A percentile compares a stretch with the other conserved stretches of the same genome.
Conservation (phyloP, 2,888 invertebrate genomes). For the Meghimatium bilineatum region DNA sequence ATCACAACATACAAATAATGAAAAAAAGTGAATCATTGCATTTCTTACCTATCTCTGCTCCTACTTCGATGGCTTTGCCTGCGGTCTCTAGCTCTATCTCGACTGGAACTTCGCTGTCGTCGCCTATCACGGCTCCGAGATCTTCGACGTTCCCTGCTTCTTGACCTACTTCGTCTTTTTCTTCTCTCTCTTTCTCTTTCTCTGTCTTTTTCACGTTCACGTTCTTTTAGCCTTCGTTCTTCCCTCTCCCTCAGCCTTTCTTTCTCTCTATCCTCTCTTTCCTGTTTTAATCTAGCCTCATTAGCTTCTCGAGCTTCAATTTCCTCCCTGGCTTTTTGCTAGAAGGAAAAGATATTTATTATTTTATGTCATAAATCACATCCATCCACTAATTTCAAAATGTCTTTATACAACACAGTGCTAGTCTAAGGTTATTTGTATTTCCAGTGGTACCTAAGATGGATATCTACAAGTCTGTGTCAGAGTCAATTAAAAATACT, state of each 20-base stretch:
- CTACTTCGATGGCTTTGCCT: constrained; percentile 38
- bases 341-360: constrained; percentile 38
- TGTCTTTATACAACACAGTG: neutral
- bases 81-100: constrained; percentile 55
- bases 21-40: neutral
- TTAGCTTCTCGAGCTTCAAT: constrained; percentile 71
- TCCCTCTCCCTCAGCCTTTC: constrained; percentile 80
- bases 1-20: neutral
- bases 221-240: constrained; percentile 55
- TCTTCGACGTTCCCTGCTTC: constrained; percentile 51
- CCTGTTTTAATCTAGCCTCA: constrained; percentile 77
- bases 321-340: constrained; percentile 63
- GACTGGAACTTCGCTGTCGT: constrained; percentile 61
- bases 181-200: constrained; percentile 47
- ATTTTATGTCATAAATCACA: neutral
- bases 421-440: too few species aligned
- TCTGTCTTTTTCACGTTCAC: constrained; percentile 46
- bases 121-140: constrained; percentile 62
- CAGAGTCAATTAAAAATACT: too few species aligned
- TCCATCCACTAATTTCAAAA: neutral
- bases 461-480: too few species aligned
- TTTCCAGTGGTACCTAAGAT: too few species aligned
- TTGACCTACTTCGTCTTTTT: constrained; percentile 55
- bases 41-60: constrained; percentile 47
- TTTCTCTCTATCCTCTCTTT: constrained; percentile 75